Conservation (phyloP, 2,797 vertebrate species). For the Helarctos malayanus region DNA sequence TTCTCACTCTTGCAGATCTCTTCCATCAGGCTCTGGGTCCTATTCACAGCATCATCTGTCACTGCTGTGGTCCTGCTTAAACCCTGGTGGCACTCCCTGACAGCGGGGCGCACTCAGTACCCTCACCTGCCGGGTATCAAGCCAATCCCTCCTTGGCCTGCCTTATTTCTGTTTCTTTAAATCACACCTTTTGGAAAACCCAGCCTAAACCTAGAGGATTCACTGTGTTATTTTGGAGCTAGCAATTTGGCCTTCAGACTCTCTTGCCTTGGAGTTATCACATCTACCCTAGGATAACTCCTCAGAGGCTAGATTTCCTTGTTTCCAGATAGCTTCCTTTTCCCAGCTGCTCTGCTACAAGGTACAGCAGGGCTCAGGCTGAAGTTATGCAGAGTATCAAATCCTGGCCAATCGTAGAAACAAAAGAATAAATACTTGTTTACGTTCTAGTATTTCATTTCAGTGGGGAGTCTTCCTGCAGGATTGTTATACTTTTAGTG, state of each 20-base stretch:
- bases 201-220: neutral
- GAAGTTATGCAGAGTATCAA: neutral
- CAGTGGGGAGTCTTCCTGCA: neutral
- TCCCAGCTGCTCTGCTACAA: neutral
- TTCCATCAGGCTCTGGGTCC: neutral
- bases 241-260: neutral
- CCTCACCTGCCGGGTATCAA: neutral
- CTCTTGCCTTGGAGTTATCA: neutral
- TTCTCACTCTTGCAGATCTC: neutral
- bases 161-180: neutral
- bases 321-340: neutral
- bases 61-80: neutral
- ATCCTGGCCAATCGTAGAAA: constrained; percentile 23
- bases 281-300: neutral
- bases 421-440: constrained; percentile 44
- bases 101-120: neutral
- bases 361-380: neutral
- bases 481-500: constrained; percentile 42
- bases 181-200: neutral
- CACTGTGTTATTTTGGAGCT: neutral
- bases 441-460: constrained; percentile 6
- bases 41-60: neutral
- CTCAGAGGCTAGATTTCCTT: neutral
- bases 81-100: neutral
- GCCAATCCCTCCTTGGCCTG: neutral